Conservation (phyloP, 23 tunicate genomes). For the Ascidia mentula region DNA sequence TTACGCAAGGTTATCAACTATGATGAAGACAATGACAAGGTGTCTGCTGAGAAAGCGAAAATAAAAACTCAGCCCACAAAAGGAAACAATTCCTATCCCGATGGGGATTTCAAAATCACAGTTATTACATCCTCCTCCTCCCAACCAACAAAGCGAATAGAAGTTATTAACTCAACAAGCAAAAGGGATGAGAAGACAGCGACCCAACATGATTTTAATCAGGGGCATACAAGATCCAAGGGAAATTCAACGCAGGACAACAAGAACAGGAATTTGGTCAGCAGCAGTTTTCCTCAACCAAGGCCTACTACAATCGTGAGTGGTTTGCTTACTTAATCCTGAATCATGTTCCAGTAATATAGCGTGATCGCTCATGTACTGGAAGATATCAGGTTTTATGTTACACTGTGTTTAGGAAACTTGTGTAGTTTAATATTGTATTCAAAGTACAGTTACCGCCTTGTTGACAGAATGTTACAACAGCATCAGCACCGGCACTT, state of each 20-base stretch:
- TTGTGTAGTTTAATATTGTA: too few species aligned
- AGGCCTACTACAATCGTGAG: too few species aligned
- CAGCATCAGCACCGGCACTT: too few species aligned
- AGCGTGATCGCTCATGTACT: too few species aligned
- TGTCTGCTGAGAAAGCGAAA: neutral
- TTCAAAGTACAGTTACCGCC: too few species aligned
- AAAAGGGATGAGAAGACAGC: neutral
- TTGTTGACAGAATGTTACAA: too few species aligned
- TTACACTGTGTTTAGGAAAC: too few species aligned
- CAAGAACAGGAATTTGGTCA: neutral
- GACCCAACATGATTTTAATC: neutral
- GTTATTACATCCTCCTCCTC: neutral
- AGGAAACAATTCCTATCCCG: neutral
- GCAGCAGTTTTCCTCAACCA: neutral
- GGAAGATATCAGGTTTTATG: too few species aligned
- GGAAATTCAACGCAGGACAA: neutral
- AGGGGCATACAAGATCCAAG: too few species aligned
- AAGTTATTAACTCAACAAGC: neutral
- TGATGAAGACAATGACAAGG: neutral
- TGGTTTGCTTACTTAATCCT: too few species aligned
- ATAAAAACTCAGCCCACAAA: neutral
- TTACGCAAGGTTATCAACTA: neutral
- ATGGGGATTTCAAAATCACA: neutral
- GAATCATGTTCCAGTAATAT: too few species aligned
- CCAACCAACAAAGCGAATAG: neutral